Evolutionary conservation across 2,113 vertebrate species (phyloP).

Genomic region (Cyprinodon tularosa): DNA sequence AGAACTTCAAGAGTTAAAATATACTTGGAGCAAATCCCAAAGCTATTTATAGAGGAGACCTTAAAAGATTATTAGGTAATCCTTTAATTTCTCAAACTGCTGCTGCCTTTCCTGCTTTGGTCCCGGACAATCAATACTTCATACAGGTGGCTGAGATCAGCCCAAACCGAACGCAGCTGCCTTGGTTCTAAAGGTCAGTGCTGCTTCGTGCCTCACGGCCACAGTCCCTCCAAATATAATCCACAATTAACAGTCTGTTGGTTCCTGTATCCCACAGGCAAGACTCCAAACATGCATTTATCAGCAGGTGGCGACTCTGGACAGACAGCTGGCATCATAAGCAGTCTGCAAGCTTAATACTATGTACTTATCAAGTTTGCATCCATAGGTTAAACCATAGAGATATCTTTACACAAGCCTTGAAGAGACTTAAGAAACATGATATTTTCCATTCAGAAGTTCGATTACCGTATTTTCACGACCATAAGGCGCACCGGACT

Average conservation of each 20-base stretch:
- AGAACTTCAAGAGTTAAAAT: not conserved
- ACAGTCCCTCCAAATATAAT: not conserved
- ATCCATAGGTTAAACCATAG: not conserved
- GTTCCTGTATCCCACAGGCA: not conserved
- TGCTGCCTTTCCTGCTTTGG: not conserved
- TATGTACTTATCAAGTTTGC: not conserved
- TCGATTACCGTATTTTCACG: too few relatives aligned
- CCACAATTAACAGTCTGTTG: not conserved
- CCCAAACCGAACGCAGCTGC: not conserved
- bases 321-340: not conserved
- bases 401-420: not conserved
- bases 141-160: not conserved
- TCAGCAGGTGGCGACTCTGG: not conserved
- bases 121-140: not conserved
- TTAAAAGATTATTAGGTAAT: constrained; percentile 7
- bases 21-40: not conserved
- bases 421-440: not conserved
- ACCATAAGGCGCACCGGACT: too few relatives aligned
- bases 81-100: constrained; percentile 12
- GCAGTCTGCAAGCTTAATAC: not conserved
- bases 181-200: constrained; percentile 17
- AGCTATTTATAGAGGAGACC: constrained; percentile 4
- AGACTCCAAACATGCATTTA: not conserved
- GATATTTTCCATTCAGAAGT: not conserved
- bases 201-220: not conserved